Conservation (phyloP, 2,797 vertebrate species). For the Malacoraja senta region DNA sequence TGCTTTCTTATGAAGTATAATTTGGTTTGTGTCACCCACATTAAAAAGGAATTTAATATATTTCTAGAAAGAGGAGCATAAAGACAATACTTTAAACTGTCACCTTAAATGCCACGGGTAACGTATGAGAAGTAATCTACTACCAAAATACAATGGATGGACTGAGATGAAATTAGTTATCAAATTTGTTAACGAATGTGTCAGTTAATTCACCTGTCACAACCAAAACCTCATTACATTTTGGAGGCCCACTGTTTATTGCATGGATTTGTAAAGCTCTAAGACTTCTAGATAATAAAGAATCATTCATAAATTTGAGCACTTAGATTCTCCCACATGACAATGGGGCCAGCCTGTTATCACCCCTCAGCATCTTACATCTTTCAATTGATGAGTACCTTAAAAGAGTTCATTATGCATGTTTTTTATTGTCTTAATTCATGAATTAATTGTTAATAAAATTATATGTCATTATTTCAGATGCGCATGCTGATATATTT, state of each 20-base stretch:
- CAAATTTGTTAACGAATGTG: not conserved
- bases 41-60: not conserved
- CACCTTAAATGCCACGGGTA: not conserved
- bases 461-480: too few relatives aligned
- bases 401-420: too few relatives aligned
- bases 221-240: not conserved
- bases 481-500: too few relatives aligned
- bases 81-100: not conserved
- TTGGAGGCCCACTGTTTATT: not conserved
- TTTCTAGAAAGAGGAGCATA: not conserved
- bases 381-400: too few relatives aligned
- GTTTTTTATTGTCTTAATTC: too few relatives aligned
- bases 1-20: not conserved
- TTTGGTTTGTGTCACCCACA: not conserved
- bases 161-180: not conserved
- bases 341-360: too few relatives aligned
- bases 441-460: too few relatives aligned
- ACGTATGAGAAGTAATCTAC: not conserved
- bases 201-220: not conserved
- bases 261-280: not conserved
- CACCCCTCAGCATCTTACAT: too few relatives aligned
- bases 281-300: not conserved
- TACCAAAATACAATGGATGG: not conserved
- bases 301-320: not conserved
- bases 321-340: not conserved